phyloP scores from a whole-genome alignment of 2,888 invertebrate genomes.

The Microctonus hyperodae region DNA sequence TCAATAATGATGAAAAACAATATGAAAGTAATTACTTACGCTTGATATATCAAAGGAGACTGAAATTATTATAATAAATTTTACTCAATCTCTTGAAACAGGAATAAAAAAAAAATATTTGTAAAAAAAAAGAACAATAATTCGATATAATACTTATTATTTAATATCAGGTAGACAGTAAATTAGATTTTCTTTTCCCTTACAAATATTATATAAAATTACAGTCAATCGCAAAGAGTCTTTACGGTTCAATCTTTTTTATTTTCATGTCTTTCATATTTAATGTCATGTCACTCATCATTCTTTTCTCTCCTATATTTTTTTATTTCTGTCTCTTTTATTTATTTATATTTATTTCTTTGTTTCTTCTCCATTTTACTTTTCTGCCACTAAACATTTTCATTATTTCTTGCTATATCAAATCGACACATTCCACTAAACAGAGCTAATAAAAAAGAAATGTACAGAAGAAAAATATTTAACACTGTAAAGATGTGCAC shows the following conservation, averaged over 20 bases:
- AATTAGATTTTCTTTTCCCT: slow-evolving; percentile 59
- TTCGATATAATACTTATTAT: slow-evolving; percentile 51
- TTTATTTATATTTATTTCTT: no score
- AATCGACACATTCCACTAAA: slow-evolving; percentile 11
- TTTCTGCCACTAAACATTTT: slow-evolving; percentile 24
- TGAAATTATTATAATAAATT: background rate
- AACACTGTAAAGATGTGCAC: background rate
- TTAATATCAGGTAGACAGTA: slow-evolving; percentile 62
- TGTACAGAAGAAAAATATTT: background rate
- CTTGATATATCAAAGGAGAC: background rate
- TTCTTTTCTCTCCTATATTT: slow-evolving; percentile 14
- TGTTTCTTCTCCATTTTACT: background rate
- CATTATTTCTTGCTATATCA: slow-evolving; percentile 18
- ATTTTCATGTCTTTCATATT: slow-evolving; percentile 26
- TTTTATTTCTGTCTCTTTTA: slow-evolving; percentile 11
- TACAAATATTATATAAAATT: slow-evolving; percentile 63
- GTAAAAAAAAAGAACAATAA: background rate
- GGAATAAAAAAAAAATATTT: background rate
- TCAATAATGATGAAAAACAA: background rate
- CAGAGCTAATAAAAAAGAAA: slow-evolving; percentile 1
- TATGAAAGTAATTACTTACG: background rate
- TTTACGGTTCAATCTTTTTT: slow-evolving; percentile 40
- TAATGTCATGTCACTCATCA: slow-evolving; percentile 30
- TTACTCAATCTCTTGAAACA: background rate
- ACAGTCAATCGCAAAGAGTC: slow-evolving; percentile 60